Evolutionary conservation across 2,888 invertebrate species (phyloP).

Genomic region (Caenorhabditis imperialis): DNA sequence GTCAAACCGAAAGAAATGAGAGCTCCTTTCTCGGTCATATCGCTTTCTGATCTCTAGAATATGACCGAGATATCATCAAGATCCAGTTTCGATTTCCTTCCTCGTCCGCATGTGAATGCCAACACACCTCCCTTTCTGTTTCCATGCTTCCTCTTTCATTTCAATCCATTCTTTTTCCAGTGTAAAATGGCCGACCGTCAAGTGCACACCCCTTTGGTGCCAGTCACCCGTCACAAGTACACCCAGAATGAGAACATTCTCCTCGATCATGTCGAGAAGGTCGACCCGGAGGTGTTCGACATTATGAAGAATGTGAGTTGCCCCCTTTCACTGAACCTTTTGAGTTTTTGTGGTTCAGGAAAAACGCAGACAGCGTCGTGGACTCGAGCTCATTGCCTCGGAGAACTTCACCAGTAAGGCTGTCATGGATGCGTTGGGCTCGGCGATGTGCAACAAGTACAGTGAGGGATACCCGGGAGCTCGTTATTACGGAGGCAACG

Average conservation of each 20-base stretch:
- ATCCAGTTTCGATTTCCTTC: slow-evolving; percentile 14
- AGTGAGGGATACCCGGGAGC: slow-evolving; percentile 82
- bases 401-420: slow-evolving; percentile 83
- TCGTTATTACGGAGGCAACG: slow-evolving; percentile 97
- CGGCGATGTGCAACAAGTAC: slow-evolving; percentile 82
- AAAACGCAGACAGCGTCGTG: slow-evolving; percentile 87
- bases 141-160: neutral
- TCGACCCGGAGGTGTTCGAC: slow-evolving; percentile 89
- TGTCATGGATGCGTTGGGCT: slow-evolving; percentile 80
- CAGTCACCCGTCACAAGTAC: slow-evolving; percentile 65
- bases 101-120: slow-evolving; percentile 16
- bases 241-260: slow-evolving; percentile 64
- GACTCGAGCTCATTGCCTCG: slow-evolving; percentile 96
- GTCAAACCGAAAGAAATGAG: neutral
- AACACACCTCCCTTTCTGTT: slow-evolving; percentile 8
- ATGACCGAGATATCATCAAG: slow-evolving; percentile 26
- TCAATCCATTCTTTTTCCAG: slow-evolving; percentile 30
- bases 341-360: slow-evolving; percentile 81
- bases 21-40: neutral
- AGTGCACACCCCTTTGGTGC: slow-evolving; percentile 68
- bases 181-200: slow-evolving; percentile 50
- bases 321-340: neutral
- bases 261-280: slow-evolving; percentile 81
- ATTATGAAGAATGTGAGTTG: slow-evolving; percentile 82
- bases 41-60: slow-evolving; percentile 49